These are phyloP conservation scores for Trypoxylon attenuatum DNA, from an alignment of 2,888 invertebrate genomes.

Conservation along the genomic window DNA sequence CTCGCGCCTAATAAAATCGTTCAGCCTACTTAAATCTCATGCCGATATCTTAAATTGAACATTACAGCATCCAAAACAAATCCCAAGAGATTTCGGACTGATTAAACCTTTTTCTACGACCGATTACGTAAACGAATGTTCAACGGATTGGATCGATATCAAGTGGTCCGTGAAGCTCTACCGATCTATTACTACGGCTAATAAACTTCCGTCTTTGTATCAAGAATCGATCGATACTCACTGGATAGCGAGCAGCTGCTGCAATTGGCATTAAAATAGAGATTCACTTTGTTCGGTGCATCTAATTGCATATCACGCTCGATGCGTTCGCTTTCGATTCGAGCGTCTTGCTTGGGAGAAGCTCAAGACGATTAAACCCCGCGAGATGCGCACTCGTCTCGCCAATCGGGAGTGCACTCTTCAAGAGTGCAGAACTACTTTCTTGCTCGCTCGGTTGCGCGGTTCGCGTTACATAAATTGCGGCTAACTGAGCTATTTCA, in stretches of 20 bases:
- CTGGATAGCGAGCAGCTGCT: background rate
- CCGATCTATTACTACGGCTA: background rate
- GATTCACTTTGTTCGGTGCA: background rate
- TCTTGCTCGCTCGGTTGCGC: background rate
- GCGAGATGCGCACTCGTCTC: no score
- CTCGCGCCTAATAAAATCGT: no score
- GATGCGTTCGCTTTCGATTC: conserved; percentile 22
- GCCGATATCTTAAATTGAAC: no score
- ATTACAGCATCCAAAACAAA: no score
- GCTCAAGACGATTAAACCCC: no score
- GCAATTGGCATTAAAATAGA: background rate
- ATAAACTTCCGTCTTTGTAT: conserved; percentile 19
- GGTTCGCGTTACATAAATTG: background rate
- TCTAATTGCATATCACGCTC: conserved; percentile 5
- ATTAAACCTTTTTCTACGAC: conserved; percentile 1
- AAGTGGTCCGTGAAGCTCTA: background rate
- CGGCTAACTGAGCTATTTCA: conserved; percentile 17
- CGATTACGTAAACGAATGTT: background rate
- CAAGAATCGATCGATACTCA: no score
- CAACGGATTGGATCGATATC: background rate
- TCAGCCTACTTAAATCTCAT: no score
- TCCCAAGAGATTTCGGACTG: background rate
- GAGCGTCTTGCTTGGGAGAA: no score
- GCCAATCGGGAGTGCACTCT: background rate
- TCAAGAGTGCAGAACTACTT: background rate